Evolutionary conservation across 2,113 vertebrate species (phyloP).

Genomic region (Calyptomena viridis): DNA sequence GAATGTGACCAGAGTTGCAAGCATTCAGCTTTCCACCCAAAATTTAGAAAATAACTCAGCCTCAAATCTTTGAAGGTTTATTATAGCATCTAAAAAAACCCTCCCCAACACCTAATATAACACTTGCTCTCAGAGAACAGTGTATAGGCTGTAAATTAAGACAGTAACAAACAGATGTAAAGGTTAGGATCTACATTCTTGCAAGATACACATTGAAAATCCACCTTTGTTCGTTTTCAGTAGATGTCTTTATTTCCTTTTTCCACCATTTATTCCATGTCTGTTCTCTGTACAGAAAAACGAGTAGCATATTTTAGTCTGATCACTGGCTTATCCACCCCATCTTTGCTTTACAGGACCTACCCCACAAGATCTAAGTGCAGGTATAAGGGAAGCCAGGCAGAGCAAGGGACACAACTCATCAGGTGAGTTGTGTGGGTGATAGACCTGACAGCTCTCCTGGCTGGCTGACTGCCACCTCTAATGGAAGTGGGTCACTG

Average conservation of each 20-base stretch:
- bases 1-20: neutral
- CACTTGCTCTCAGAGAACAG: neutral
- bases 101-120: neutral
- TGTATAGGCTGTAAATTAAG: no score
- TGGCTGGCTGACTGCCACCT: neutral
- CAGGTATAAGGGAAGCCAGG: neutral
- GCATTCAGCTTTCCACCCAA: neutral
- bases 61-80: neutral
- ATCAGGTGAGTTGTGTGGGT: neutral
- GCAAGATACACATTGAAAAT: neutral
- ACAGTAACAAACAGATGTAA: neutral
- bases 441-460: neutral
- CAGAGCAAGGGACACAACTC: neutral
- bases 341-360: neutral
- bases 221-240: neutral
- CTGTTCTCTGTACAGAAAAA: neutral
- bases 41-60: neutral
- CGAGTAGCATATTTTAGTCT: neutral
- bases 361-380: neutral
- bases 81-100: neutral
- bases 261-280: neutral
- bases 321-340: neutral
- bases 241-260: neutral
- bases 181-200: neutral
- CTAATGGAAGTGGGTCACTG: neutral